These are phyloP conservation scores for Chroicocephalus ridibundus DNA, from an alignment of 2,113 vertebrate genomes.

Conservation along the genomic window DNA sequence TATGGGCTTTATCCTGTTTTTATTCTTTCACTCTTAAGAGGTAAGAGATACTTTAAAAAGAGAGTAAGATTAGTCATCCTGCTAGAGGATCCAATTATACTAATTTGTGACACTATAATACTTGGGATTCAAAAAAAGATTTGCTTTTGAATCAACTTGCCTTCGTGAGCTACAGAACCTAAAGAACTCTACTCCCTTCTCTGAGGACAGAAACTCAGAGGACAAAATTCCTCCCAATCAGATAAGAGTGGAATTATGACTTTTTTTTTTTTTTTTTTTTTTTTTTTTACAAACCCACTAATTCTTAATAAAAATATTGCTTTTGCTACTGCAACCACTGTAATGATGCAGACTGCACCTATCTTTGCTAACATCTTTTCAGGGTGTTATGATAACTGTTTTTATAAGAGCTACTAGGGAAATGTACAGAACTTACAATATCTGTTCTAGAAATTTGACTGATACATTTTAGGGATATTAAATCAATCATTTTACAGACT, in stretches of 20 bases:
- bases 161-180: neutral
- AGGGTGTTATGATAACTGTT: neutral
- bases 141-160: neutral
- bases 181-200: neutral
- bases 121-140: neutral
- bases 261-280: neutral
- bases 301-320: neutral
- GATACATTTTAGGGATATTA: neutral
- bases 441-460: neutral
- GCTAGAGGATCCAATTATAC: neutral
- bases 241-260: neutral
- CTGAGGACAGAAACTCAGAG: neutral
- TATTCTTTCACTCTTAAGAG: slow-evolving; percentile 29
- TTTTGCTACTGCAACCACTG: neutral
- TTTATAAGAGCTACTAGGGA: neutral
- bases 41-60: neutral
- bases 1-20: slow-evolving; percentile 62
- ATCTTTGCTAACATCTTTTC: neutral
- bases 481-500: neutral
- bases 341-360: neutral
- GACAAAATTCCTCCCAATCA: neutral
- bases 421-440: neutral
- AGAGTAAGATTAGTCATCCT: slow-evolving; percentile 5
- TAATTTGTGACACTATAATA: neutral
- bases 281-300: neutral